Conservation (phyloP, 2,113 vertebrate genomes). For the Tenrec ecaudatus region DNA sequence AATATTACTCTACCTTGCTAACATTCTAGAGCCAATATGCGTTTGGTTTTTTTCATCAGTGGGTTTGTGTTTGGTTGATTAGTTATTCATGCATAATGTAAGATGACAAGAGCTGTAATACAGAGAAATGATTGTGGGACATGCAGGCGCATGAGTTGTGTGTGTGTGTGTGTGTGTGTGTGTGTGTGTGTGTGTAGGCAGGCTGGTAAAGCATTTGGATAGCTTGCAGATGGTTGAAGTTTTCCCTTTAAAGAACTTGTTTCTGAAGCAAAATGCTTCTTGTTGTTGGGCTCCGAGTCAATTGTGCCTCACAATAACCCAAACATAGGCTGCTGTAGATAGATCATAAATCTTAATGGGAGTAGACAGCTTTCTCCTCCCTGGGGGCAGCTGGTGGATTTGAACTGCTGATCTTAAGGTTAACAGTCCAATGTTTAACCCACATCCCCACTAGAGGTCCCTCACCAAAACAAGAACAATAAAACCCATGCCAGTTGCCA, state of each 20-base stretch:
- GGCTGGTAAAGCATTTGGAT: slow-evolving; percentile 26
- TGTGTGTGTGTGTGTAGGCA: slow-evolving; percentile 4
- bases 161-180: not conserved
- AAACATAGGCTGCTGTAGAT: too few species aligned
- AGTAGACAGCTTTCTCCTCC: not conserved
- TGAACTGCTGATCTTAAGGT: not conserved
- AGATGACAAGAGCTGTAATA: slow-evolving; percentile 72
- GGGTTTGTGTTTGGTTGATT: slow-evolving; percentile 78
- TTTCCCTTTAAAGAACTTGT: not conserved
- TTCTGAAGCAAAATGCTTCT: not conserved
- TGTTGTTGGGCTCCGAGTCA: not conserved
- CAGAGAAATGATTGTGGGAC: slow-evolving; percentile 66
- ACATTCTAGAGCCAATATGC: slow-evolving; percentile 50
- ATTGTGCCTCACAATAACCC: not conserved
- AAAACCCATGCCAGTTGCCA: not conserved
- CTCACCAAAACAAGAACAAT: not conserved
- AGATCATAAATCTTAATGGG: not conserved
- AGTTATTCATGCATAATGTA: slow-evolving; percentile 79
- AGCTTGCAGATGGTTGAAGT: slow-evolving; percentile 41
- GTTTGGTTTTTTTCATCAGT: slow-evolving; percentile 65
- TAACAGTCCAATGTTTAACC: not conserved
- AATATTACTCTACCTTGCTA: slow-evolving; percentile 63
- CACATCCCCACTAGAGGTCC: too few species aligned
- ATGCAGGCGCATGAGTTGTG: not conserved
- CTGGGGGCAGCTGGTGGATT: not conserved